Evolutionary conservation across 2,888 invertebrate species (phyloP).

Genomic region (Brachyptera putata): DNA sequence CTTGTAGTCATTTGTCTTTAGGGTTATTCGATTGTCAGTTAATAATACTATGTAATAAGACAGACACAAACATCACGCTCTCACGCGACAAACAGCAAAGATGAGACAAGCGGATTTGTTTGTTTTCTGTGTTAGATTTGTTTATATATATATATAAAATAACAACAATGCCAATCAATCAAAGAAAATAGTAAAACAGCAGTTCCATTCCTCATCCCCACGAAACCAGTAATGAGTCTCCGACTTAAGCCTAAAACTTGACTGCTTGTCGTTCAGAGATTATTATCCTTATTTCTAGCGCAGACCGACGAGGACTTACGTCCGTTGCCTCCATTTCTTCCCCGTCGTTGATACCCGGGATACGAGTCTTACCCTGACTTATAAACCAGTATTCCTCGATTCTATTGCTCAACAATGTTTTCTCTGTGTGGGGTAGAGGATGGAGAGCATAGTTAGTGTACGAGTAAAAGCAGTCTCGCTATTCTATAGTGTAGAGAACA

Average conservation of each 20-base stretch:
- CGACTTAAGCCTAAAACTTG: neutral
- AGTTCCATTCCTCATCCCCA: constrained; percentile 18
- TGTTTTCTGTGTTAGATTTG: neutral
- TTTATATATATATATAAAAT: neutral
- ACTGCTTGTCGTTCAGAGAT: constrained; percentile 11
- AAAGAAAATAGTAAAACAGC: neutral
- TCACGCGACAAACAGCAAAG: constrained; percentile 20
- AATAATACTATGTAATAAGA: no score
- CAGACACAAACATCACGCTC: constrained; percentile 9
- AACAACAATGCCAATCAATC: neutral
- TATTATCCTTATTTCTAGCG: no score
- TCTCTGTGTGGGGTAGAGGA: constrained; percentile 57
- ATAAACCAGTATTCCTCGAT: constrained; percentile 85
- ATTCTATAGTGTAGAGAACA: constrained; percentile 13
- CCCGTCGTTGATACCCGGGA: constrained; percentile 92
- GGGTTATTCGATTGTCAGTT: no score
- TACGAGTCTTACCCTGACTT: constrained; percentile 91
- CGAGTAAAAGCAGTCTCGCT: neutral
- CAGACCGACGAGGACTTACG: constrained; percentile 61
- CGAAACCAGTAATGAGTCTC: neutral
- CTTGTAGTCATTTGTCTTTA: no score
- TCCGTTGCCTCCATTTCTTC: constrained; percentile 82
- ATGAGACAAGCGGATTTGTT: constrained; percentile 3
- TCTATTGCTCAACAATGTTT: constrained; percentile 76
- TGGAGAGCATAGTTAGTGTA: constrained; percentile 33